Percentiles rank a stretch among this genome's conserved stretches.
Conservation (phyloP, 2,888 invertebrate genomes). For the Sphinx pinastri region DNA sequence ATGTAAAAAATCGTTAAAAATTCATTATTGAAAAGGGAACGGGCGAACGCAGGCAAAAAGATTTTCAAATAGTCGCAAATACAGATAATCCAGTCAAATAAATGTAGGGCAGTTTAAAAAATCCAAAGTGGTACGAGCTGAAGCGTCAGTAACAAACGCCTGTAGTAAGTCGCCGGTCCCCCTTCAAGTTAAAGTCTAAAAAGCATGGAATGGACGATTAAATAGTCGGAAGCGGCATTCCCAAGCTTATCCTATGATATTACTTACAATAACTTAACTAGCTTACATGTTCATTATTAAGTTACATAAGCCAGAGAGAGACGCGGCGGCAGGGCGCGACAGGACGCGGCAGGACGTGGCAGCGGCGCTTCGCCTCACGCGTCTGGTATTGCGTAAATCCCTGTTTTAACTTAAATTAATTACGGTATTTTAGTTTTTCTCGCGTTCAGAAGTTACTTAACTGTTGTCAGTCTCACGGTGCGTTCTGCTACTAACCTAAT, state of each 20-base stretch:
- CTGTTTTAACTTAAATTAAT: conserved; percentile 64
- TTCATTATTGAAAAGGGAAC: conserved; percentile 9
- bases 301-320: conserved; percentile 55
- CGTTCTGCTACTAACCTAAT: conserved; percentile 34
- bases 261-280: conserved; percentile 74
- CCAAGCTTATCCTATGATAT: conserved; percentile 57
- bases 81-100: neutral
- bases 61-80: neutral
- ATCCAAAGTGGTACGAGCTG: neutral
- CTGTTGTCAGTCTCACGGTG: conserved; percentile 59
- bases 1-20: conserved; percentile 34
- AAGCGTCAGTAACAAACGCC: neutral
- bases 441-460: conserved; percentile 43
- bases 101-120: neutral
- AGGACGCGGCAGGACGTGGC: too few relatives aligned
- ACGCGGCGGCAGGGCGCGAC: conserved; percentile 2
- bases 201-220: conserved; percentile 70
- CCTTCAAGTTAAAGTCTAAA: conserved; percentile 47
- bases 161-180: conserved; percentile 9
- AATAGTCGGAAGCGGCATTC: conserved; percentile 40
- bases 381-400: conserved; percentile 75
- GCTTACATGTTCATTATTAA: conserved; percentile 50
- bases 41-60: neutral
- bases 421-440: conserved; percentile 44
- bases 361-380: conserved; percentile 21